Evolutionary conservation across 1,140 invertebrate species (phyloP).

Genomic region (Aphaenogaster ashmeadi): DNA sequence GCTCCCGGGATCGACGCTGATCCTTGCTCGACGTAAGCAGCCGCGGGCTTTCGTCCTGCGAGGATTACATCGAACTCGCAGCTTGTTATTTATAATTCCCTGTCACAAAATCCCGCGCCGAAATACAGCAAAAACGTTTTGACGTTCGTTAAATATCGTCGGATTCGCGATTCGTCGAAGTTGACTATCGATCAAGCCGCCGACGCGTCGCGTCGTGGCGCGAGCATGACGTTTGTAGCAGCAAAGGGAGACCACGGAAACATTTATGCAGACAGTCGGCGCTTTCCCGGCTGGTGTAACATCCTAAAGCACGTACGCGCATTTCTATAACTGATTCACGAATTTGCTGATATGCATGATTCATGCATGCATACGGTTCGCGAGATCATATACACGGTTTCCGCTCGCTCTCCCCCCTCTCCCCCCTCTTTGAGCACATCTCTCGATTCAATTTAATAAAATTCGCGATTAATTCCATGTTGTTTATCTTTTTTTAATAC

Average conservation of each 20-base stretch:
- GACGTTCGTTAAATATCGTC: not conserved
- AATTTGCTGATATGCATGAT: conserved; percentile 51
- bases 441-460: not conserved
- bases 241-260: conserved; percentile 21
- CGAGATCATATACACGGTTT: conserved; percentile 4
- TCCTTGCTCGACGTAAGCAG: conserved; percentile 6
- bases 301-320: conserved; percentile 15
- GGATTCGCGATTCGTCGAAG: not conserved
- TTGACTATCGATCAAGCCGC: conserved; percentile 13
- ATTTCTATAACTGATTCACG: conserved; percentile 42
- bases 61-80: not conserved
- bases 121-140: not conserved
- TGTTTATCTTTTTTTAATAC: not conserved
- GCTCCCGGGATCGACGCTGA: conserved; percentile 24
- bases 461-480: not conserved
- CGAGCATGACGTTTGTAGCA: conserved; percentile 27
- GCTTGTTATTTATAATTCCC: conserved; percentile 17
- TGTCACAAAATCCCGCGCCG: not conserved
- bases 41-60: not conserved
- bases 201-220: not conserved
- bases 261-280: conserved; percentile 49
- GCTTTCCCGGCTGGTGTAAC: conserved; percentile 26
- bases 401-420: not conserved
- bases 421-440: not conserved
- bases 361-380: conserved; percentile 35